Conservation (phyloP, 2,113 vertebrate genomes). For the Petaurus breviceps region DNA sequence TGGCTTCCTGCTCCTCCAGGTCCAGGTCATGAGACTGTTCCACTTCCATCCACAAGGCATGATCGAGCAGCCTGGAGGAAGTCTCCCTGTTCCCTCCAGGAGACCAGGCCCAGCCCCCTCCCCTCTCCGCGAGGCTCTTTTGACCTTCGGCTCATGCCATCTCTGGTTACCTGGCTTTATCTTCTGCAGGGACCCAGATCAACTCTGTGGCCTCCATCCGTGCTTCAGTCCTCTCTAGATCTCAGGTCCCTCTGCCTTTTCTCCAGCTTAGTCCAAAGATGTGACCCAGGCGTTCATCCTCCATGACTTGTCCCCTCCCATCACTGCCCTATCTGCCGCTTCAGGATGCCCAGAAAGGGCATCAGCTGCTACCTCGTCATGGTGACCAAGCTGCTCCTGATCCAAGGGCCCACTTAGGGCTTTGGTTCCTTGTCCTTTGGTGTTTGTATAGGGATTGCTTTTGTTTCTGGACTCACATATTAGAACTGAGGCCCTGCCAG, state of each 20-base stretch:
- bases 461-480: background rate
- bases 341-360: background rate
- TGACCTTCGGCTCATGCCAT: background rate
- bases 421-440: background rate
- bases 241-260: background rate
- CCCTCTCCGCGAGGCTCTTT: background rate
- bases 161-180: too few species aligned
- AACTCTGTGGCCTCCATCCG: too few species aligned
- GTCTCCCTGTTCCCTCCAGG: too few species aligned
- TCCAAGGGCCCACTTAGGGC: too few species aligned
- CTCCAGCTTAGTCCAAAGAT: background rate
- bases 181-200: too few species aligned
- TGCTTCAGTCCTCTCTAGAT: too few species aligned
- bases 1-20: background rate
- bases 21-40: too few species aligned
- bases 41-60: background rate
- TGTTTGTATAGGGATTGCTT: background rate
- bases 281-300: too few species aligned
- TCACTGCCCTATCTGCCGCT: background rate
- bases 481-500: background rate
- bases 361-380: too few species aligned
- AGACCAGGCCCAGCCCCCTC: background rate
- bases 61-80: too few species aligned
- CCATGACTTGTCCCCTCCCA: background rate
- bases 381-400: too few species aligned